phyloP scores from a whole-genome alignment of 2,113 vertebrate genomes.

The Elephantulus edwardii region DNA sequence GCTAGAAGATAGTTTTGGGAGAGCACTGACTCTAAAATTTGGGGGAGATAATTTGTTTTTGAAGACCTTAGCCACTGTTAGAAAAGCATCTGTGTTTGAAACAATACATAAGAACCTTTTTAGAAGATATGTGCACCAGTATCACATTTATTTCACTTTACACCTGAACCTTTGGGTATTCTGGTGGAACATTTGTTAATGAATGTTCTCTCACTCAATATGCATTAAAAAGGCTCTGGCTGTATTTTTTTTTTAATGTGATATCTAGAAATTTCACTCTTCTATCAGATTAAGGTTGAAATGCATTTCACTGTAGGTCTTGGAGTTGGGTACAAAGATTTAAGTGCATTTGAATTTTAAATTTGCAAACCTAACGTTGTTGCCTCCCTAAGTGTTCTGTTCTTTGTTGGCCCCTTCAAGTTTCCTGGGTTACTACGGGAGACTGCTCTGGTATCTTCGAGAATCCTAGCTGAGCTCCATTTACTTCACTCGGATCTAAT shows the following conservation, averaged over 20 bases:
- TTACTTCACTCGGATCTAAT: conserved; percentile 67
- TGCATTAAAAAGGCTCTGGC: conserved; percentile 46
- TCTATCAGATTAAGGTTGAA: conserved; percentile 69
- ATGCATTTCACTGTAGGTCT: conserved; percentile 75
- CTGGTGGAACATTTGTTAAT: conserved; percentile 55
- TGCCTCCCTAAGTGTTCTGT: conserved; percentile 62
- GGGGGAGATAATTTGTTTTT: conserved; percentile 14
- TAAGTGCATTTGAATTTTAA: conserved; percentile 78
- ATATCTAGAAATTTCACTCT: conserved; percentile 49
- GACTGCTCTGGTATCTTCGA: conserved; percentile 69
- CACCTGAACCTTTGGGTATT: conserved; percentile 43
- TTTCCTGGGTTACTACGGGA: conserved; percentile 73
- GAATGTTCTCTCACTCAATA: conserved; percentile 66
- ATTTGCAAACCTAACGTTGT: conserved; percentile 73
- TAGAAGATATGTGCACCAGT: conserved; percentile 37
- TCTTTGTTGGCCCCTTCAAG: conserved; percentile 71
- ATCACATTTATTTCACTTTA: conserved; percentile 36
- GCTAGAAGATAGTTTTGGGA: neutral
- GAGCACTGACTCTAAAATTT: neutral
- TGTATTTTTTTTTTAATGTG: conserved; percentile 59
- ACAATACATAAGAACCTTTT: neutral
- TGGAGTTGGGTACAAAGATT: conserved; percentile 72
- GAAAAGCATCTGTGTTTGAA: conserved; percentile 26
- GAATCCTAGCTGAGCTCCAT: conserved; percentile 68
- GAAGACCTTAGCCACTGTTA: neutral